These are phyloP conservation scores for Holothuria leucospilota DNA, from an alignment of 53 echinoderm and acorn worm species.

Conservation along the genomic window DNA sequence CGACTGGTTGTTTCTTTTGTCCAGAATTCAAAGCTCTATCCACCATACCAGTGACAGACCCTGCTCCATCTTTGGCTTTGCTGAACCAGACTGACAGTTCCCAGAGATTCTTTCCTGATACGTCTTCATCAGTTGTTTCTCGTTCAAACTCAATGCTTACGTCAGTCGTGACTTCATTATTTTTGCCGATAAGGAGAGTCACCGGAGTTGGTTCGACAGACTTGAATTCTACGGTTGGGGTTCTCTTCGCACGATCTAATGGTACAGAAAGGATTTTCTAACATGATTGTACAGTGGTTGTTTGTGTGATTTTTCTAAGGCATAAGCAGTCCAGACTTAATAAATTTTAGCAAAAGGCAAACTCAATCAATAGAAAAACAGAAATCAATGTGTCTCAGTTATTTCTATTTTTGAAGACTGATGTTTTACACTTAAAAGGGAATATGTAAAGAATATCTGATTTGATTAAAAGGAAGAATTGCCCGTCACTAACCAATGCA, in stretches of 20 bases:
- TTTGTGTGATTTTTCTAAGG: too few species aligned
- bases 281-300: too few species aligned
- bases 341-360: too few species aligned
- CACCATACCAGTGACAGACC: conserved; percentile 15
- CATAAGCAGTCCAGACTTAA: too few species aligned
- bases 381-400: too few species aligned
- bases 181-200: conserved; percentile 11
- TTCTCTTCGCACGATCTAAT: conserved; percentile 12
- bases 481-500: conserved; percentile 10
- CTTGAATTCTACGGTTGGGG: conserved; percentile 31
- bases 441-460: too few species aligned
- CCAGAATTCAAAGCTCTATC: not conserved
- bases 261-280: too few species aligned
- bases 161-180: conserved; percentile 7
- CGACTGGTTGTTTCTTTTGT: conserved; percentile 17
- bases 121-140: conserved; percentile 11
- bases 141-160: conserved; percentile 30
- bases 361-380: too few species aligned
- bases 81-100: conserved; percentile 34
- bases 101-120: conserved; percentile 25
- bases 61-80: conserved; percentile 23
- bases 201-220: conserved; percentile 28
- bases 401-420: too few species aligned
- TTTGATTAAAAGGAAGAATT: too few species aligned
- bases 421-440: too few species aligned